Evolutionary conservation across 2,888 invertebrate species (phyloP).

Genomic region (Anaspis maculata): DNA sequence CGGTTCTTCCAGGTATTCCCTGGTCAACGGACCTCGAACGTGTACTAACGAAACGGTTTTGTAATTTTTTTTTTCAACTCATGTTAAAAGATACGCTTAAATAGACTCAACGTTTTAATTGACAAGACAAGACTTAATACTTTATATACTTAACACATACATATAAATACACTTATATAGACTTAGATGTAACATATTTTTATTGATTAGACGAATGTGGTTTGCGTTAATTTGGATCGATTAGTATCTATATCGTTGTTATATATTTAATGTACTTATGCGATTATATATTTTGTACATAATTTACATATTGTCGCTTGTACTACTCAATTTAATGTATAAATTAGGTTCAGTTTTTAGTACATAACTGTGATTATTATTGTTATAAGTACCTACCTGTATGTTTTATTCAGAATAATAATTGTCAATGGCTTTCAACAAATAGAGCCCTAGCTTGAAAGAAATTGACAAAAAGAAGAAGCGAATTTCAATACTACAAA

Average conservation of each 20-base stretch:
- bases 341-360: too few species aligned
- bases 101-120: conserved; percentile 12
- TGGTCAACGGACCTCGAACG: conserved; percentile 74
- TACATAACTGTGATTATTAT: too few species aligned
- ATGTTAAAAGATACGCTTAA: conserved; percentile 12
- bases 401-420: too few species aligned
- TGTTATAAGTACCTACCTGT: too few species aligned
- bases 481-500: conserved; percentile 9
- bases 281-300: conserved; percentile 12
- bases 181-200: background rate
- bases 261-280: conserved; percentile 4
- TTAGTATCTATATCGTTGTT: too few species aligned
- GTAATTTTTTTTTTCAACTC: conserved; percentile 35
- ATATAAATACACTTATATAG: too few species aligned
- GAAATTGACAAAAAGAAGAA: conserved; percentile 22
- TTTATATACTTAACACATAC: too few species aligned
- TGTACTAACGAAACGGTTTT: conserved; percentile 79
- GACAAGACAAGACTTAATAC: too few species aligned
- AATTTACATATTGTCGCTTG: conserved; percentile 13
- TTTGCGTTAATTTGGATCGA: too few species aligned
- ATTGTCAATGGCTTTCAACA: conserved; percentile 33
- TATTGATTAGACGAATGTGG: conserved; percentile 3
- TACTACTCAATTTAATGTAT: conserved; percentile 6
- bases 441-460: conserved; percentile 35
- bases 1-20: conserved; percentile 67